These are phyloP conservation scores for Heliangelus exortis DNA, from an alignment of 2,797 vertebrate species.

Conservation along the genomic window DNA sequence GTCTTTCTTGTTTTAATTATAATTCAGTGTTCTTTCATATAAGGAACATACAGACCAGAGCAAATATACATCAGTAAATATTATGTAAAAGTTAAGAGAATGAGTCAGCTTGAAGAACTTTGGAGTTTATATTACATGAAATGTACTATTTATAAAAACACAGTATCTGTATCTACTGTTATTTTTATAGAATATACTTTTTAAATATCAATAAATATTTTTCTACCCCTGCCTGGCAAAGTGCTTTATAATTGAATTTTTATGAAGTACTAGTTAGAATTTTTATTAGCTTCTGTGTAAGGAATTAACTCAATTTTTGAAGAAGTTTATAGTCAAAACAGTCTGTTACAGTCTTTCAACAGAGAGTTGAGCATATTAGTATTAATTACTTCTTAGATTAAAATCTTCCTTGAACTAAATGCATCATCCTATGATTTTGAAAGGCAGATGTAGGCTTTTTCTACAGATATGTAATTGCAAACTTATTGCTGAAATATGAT, in stretches of 20 bases:
- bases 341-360: slow-evolving; percentile 27
- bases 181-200: slow-evolving; percentile 5
- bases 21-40: background rate
- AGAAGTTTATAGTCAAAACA: slow-evolving; percentile 45
- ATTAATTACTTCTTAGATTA: background rate
- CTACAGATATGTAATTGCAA: background rate
- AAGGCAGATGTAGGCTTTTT: background rate
- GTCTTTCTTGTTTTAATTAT: background rate
- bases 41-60: background rate
- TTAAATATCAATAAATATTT: slow-evolving; percentile 45
- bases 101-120: background rate
- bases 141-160: background rate
- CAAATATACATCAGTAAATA: background rate
- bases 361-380: slow-evolving; percentile 37
- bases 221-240: background rate
- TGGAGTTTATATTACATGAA: background rate
- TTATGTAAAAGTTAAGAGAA: background rate
- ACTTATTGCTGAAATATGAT: background rate
- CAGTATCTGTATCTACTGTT: background rate
- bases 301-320: slow-evolving; percentile 48
- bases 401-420: slow-evolving; percentile 37
- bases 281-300: slow-evolving; percentile 23
- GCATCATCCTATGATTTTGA: slow-evolving; percentile 17
- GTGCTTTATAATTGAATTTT: slow-evolving; percentile 40
- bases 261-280: slow-evolving; percentile 20